phyloP scores from a whole-genome alignment of 2,113 vertebrate species.

The Heterocephalus glaber region DNA sequence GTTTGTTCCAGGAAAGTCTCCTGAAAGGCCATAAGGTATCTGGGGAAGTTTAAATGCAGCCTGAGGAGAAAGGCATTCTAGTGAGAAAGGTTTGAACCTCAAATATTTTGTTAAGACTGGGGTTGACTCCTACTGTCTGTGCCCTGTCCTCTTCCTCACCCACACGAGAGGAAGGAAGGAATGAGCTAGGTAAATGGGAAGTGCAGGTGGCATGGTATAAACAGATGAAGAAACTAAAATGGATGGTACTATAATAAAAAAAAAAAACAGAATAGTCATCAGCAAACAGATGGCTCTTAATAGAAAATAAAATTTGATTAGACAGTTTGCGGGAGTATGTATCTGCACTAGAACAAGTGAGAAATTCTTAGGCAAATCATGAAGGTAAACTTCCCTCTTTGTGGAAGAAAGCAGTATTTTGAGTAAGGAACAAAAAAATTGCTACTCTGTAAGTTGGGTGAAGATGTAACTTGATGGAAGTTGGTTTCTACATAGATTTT shows the following conservation, averaged over 20 bases:
- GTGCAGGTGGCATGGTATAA: conserved; percentile 19
- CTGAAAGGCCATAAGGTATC: neutral
- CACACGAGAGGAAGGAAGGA: neutral
- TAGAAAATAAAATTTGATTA: conserved; percentile 54
- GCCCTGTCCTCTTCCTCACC: neutral
- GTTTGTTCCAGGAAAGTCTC: conserved; percentile 3
- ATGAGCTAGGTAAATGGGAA: neutral
- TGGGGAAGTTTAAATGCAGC: neutral
- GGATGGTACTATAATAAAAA: conserved; percentile 49
- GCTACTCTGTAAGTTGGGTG: neutral
- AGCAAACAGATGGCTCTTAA: conserved; percentile 61
- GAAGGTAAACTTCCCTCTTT: neutral
- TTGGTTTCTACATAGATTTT: neutral
- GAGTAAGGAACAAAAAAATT: neutral
- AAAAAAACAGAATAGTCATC: neutral
- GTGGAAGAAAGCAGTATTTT: neutral
- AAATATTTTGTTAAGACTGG: neutral
- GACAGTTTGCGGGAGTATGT: conserved; percentile 41
- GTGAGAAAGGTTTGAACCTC: neutral
- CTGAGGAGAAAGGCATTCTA: neutral
- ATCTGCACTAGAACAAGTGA: conserved; percentile 17
- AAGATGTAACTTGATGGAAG: neutral
- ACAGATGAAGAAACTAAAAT: conserved; percentile 38
- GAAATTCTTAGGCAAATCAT: conserved; percentile 24
- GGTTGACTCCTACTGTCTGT: neutral